Evolutionary conservation across 2,888 invertebrate genomes (phyloP).

Genomic region (Phortica okadai): DNA sequence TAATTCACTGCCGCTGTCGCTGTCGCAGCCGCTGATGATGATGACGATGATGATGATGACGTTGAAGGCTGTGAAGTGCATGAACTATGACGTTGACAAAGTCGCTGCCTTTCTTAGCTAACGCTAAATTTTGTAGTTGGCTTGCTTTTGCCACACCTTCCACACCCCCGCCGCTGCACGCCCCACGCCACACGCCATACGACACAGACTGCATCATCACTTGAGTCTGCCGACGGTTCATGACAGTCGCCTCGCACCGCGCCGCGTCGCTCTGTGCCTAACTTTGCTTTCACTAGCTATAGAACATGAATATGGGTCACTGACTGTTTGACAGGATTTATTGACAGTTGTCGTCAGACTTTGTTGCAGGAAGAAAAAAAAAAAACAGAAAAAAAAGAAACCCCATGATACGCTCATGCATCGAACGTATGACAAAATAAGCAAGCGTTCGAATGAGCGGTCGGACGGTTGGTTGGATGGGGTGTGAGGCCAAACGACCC

Average conservation of each 20-base stretch:
- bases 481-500: neutral
- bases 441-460: neutral
- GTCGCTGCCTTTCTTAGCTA: constrained; percentile 46
- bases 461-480: neutral
- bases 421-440: neutral
- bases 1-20: constrained; percentile 48
- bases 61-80: neutral
- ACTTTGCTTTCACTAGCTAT: neutral
- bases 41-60: constrained; percentile 33
- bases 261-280: no score
- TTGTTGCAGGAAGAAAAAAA: constrained; percentile 2
- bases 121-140: constrained; percentile 56
- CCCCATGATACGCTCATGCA: neutral
- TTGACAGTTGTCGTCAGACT: constrained; percentile 41
- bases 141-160: neutral
- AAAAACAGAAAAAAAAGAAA: no score
- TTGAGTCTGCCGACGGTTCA: no score
- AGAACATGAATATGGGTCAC: constrained; percentile 44
- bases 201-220: no score
- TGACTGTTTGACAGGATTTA: constrained; percentile 46
- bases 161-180: no score
- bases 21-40: neutral
- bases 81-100: neutral
- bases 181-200: no score
- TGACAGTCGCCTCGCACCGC: no score